A percentile compares a stretch with the other conserved stretches of the same genome.
Conservation (phyloP, 1,140 invertebrate genomes). For the Paraescarpia echinospica region DNA sequence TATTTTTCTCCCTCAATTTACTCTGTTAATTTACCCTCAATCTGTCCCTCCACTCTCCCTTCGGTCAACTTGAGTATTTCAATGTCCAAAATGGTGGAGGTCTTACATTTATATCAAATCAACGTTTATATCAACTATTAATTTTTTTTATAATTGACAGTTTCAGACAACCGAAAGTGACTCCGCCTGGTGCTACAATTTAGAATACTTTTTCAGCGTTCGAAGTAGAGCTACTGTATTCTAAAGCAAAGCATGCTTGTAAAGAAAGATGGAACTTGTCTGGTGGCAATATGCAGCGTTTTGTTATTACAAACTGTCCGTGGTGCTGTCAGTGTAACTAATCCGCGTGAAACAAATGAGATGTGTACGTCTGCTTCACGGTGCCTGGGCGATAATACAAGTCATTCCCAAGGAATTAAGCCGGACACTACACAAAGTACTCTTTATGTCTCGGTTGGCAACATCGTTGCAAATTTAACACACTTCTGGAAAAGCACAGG, state of each 20-base stretch:
- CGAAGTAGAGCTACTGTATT: background rate
- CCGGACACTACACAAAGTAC: background rate
- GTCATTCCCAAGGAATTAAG: background rate
- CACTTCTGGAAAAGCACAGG: slow-evolving; percentile 23
- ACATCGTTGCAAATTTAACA: background rate
- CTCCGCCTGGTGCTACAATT: background rate
- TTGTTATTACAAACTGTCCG: background rate
- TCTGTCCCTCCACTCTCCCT: too few relatives aligned
- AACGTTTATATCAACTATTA: too few relatives aligned
- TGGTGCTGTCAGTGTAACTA: background rate
- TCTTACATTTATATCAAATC: too few relatives aligned
- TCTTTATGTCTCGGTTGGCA: background rate
- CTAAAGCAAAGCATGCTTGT: background rate
- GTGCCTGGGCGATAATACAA: background rate
- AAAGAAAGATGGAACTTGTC: background rate
- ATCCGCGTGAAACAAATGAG: background rate
- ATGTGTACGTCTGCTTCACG: background rate
- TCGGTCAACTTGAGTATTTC: too few relatives aligned
- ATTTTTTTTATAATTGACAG: too few relatives aligned
- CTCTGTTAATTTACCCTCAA: too few relatives aligned
- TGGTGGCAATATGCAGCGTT: background rate
- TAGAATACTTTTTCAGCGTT: background rate
- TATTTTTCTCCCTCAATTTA: too few relatives aligned
- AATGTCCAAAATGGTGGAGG: too few relatives aligned
- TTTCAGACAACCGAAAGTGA: background rate